These are phyloP conservation scores for Solea solea DNA, from an alignment of 2,113 vertebrate species.

Conservation along the genomic window DNA sequence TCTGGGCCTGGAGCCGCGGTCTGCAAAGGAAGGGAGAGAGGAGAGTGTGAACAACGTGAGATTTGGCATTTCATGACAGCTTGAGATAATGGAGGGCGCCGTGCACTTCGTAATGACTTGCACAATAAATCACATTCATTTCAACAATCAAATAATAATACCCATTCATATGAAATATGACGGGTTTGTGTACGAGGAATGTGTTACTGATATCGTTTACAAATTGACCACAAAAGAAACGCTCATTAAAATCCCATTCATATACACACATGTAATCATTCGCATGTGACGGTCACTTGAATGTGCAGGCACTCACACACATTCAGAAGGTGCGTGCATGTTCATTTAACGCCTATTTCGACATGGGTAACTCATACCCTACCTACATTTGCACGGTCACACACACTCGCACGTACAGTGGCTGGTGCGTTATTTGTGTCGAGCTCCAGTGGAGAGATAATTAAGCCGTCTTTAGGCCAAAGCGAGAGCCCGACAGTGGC, in stretches of 20 bases:
- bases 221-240: not conserved
- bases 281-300: slow-evolving; percentile 1
- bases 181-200: too few relatives aligned
- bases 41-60: not conserved
- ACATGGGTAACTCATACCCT: not conserved
- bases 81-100: not conserved
- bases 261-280: not conserved
- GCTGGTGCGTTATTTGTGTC: slow-evolving; percentile 16
- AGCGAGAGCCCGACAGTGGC: slow-evolving; percentile 1
- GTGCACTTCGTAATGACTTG: not conserved
- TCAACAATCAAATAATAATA: too few relatives aligned
- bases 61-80: not conserved
- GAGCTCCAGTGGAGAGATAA: slow-evolving; percentile 42
- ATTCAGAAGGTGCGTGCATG: not conserved
- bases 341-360: slow-evolving; percentile 1
- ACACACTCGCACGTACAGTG: not conserved
- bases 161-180: too few relatives aligned
- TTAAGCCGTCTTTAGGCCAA: slow-evolving; percentile 31
- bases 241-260: slow-evolving; percentile 13
- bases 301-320: not conserved
- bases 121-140: not conserved
- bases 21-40: slow-evolving; percentile 67
- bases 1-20: slow-evolving; percentile 98
- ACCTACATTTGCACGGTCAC: not conserved
- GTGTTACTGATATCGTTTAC: too few relatives aligned